These are phyloP conservation scores for Equus quagga DNA, from an alignment of 2,113 vertebrate species.

Conservation along the genomic window DNA sequence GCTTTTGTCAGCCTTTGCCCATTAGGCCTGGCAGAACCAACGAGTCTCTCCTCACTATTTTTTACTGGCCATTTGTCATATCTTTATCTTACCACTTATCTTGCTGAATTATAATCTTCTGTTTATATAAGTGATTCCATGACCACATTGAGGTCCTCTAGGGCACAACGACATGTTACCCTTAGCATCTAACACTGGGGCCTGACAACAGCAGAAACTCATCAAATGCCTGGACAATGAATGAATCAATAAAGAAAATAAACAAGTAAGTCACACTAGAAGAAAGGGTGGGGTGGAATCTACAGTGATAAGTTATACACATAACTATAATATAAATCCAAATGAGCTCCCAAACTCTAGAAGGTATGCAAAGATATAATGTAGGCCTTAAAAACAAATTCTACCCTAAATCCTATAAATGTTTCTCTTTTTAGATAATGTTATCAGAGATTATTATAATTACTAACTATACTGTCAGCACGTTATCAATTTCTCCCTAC, in stretches of 20 bases:
- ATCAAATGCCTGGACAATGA: background rate
- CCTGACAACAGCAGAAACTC: background rate
- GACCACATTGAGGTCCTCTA: background rate
- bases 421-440: background rate
- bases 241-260: background rate
- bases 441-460: constrained; percentile 26
- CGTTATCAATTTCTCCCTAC: background rate
- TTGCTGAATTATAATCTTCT: background rate
- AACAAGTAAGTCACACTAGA: background rate
- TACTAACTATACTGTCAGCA: constrained; percentile 9
- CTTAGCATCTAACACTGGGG: constrained; percentile 26
- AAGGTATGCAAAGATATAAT: background rate
- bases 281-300: background rate
- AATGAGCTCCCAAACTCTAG: background rate
- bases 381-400: background rate
- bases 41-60: background rate
- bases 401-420: constrained; percentile 28
- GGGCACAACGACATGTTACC: background rate
- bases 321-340: background rate
- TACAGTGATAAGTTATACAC: background rate
- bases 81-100: constrained; percentile 50
- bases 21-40: background rate
- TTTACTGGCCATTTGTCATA: background rate
- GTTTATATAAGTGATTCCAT: background rate
- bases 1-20: background rate